phyloP scores from a whole-genome alignment of 2,113 vertebrate species.

The Thinocorus orbignyianus region DNA sequence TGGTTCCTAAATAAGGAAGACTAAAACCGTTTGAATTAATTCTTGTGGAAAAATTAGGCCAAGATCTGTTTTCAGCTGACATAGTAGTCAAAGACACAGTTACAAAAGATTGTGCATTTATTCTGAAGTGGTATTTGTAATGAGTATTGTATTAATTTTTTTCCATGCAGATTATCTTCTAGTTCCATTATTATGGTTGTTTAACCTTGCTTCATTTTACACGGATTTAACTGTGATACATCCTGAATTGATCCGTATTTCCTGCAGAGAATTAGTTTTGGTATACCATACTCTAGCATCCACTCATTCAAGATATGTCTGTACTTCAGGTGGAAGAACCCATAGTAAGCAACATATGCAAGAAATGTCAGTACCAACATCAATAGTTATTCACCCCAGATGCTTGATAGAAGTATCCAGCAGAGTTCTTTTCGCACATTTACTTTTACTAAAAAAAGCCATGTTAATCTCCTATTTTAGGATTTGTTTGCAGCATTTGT shows the following conservation, averaged over 20 bases:
- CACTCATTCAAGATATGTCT: neutral
- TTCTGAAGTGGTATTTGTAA: neutral
- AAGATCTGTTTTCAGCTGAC: neutral
- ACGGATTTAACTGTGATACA: neutral
- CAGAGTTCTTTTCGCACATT: neutral
- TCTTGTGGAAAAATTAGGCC: neutral
- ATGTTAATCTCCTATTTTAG: conserved; percentile 46
- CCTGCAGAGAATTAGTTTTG: neutral
- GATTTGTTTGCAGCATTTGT: conserved; percentile 13
- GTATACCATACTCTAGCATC: neutral
- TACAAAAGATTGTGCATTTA: neutral
- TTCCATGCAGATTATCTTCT: neutral
- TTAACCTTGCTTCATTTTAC: neutral
- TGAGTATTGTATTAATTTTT: neutral
- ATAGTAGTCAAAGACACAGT: neutral
- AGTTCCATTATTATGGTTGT: neutral
- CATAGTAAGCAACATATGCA: neutral
- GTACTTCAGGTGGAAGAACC: neutral
- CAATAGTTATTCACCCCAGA: neutral
- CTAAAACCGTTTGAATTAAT: neutral
- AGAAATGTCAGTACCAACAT: neutral
- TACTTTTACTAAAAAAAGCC: conserved; percentile 2
- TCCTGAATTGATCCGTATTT: neutral
- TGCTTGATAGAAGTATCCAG: neutral
- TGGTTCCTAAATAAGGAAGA: neutral